These are phyloP conservation scores for Bombylius discolor DNA, from an alignment of 2,888 invertebrate genomes.

Conservation along the genomic window DNA sequence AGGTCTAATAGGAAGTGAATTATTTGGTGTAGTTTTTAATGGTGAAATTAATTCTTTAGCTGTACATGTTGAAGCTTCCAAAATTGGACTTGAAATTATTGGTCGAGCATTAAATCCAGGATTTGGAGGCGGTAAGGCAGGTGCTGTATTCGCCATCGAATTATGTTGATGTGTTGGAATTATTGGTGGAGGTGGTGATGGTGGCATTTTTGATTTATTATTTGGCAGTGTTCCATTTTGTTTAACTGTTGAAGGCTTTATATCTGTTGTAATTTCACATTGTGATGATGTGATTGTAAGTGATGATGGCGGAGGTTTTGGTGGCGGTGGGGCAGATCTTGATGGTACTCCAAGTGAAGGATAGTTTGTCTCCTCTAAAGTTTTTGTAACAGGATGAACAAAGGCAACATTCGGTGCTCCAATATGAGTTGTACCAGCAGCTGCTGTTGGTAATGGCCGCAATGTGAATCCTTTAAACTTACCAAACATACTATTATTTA, in stretches of 20 bases:
- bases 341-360: slow-evolving; percentile 34
- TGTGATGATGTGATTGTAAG: not conserved
- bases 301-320: slow-evolving; percentile 38
- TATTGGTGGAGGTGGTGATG: not conserved
- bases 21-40: slow-evolving; percentile 40
- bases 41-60: slow-evolving; percentile 60
- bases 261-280: slow-evolving; percentile 8
- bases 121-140: slow-evolving; percentile 51
- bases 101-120: slow-evolving; percentile 52
- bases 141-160: slow-evolving; percentile 21
- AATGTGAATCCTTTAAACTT: slow-evolving; percentile 78
- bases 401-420: slow-evolving; percentile 43
- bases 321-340: slow-evolving; percentile 50
- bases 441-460: slow-evolving; percentile 30
- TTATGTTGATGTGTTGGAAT: not conserved
- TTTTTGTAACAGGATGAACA: slow-evolving; percentile 30
- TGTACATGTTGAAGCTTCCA: slow-evolving; percentile 69
- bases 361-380: slow-evolving; percentile 16
- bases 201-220: slow-evolving; percentile 16
- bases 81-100: slow-evolving; percentile 66
- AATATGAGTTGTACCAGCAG: slow-evolving; percentile 22
- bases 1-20: slow-evolving; percentile 45
- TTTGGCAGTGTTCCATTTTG: slow-evolving; percentile 19
- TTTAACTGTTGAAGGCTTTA: slow-evolving; percentile 13
- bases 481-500: slow-evolving; percentile 58